Evolutionary conservation across 2,113 vertebrate genomes (phyloP).

Genomic region (Neopipo cinnamomea): DNA sequence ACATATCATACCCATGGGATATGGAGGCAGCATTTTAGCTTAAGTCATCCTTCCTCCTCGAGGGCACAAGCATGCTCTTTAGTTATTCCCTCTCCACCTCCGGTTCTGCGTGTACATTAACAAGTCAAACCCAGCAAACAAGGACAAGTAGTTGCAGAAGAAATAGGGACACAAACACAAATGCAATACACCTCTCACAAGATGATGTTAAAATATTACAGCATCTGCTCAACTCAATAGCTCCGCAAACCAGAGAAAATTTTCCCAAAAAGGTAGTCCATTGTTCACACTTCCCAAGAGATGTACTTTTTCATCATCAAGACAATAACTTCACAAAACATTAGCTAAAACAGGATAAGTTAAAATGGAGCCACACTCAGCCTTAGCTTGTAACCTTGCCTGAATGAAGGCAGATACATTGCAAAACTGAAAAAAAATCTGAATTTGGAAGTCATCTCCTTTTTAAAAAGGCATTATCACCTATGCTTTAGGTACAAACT

Average conservation of each 20-base stretch:
- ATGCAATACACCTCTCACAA: background rate
- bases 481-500: background rate
- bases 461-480: background rate
- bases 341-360: background rate
- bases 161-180: background rate
- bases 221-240: background rate
- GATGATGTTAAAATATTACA: background rate
- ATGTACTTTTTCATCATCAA: background rate
- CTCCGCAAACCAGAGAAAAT: background rate
- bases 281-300: background rate
- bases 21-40: background rate
- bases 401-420: background rate
- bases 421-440: background rate
- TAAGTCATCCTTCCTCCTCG: constrained; percentile 2
- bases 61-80: background rate
- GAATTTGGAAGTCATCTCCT: background rate
- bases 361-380: background rate
- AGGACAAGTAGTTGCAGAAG: background rate
- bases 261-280: background rate
- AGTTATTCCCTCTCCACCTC: background rate
- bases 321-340: background rate
- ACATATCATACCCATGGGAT: background rate
- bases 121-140: background rate
- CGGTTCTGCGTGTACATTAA: background rate
- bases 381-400: background rate